phyloP scores from a whole-genome alignment of 2,113 vertebrate genomes.

The Machaerirhynchus nigripectus region DNA sequence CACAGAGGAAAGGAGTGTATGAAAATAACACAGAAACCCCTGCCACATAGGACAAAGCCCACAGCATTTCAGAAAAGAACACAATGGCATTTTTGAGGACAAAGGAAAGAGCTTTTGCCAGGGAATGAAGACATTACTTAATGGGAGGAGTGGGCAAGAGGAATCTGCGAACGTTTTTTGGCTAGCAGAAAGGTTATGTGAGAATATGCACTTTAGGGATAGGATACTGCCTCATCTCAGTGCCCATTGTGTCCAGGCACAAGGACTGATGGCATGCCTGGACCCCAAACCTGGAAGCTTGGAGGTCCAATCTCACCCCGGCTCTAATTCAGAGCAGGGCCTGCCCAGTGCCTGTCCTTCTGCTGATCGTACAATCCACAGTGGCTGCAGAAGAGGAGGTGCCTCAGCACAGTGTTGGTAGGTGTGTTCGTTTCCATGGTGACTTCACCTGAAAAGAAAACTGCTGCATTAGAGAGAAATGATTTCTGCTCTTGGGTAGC shows the following conservation, averaged over 20 bases:
- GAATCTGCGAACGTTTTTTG: not conserved
- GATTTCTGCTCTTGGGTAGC: not conserved
- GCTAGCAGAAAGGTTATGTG: not conserved
- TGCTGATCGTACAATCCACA: accelerated
- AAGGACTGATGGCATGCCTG: not conserved
- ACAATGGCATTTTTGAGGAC: not conserved
- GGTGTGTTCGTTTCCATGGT: not conserved
- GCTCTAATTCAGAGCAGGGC: not conserved
- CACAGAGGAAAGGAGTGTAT: not conserved
- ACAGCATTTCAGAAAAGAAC: not conserved
- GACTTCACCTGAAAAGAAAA: not conserved
- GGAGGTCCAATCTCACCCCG: not conserved
- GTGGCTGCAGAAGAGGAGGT: not conserved
- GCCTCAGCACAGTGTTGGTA: not conserved
- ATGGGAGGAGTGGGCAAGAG: not conserved
- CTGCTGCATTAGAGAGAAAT: not conserved
- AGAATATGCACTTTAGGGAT: not conserved
- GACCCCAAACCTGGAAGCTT: not conserved
- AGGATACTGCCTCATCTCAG: not conserved
- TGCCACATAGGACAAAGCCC: not conserved
- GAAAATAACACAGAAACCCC: not conserved
- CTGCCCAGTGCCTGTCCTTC: not conserved
- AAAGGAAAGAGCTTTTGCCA: not conserved
- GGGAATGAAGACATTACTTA: not conserved
- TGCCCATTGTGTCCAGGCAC: not conserved